phyloP scores from a whole-genome alignment of 2,797 vertebrate genomes.

The Craterocephalus amniculus region DNA sequence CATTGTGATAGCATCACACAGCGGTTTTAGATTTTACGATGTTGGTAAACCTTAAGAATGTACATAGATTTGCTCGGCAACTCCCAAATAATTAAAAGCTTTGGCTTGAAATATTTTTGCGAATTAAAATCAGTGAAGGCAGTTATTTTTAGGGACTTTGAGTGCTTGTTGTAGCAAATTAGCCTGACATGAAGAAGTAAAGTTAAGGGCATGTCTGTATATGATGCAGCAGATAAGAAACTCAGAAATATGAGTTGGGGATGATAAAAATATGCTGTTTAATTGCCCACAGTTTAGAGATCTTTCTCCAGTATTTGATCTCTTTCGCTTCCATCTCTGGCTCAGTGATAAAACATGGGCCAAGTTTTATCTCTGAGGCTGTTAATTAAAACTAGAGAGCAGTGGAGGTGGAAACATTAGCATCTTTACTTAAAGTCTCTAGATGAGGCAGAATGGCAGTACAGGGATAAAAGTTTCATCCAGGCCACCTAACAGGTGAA shows the following conservation, averaged over 20 bases:
- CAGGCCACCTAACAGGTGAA: constrained; percentile 14
- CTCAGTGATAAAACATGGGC: constrained; percentile 31
- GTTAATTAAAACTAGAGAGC: constrained; percentile 57
- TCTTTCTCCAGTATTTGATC: constrained; percentile 12
- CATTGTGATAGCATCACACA: too few species aligned
- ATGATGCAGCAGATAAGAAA: not conserved
- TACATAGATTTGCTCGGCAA: too few species aligned
- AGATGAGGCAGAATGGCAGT: not conserved
- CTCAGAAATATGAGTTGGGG: not conserved
- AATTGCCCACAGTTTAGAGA: constrained; percentile 16
- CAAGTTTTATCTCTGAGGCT: constrained; percentile 39
- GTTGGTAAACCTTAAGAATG: too few species aligned
- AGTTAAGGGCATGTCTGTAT: not conserved
- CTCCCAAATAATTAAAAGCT: too few species aligned
- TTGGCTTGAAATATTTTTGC: too few species aligned
- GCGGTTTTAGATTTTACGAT: too few species aligned
- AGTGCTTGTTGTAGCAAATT: too few species aligned
- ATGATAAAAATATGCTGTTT: constrained; percentile 11
- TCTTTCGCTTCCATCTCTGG: constrained; percentile 12
- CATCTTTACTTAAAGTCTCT: constrained; percentile 9
- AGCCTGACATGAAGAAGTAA: not conserved
- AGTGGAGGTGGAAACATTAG: constrained; percentile 19
- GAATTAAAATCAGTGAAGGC: too few species aligned
- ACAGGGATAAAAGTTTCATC: not conserved
- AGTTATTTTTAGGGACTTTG: too few species aligned